These are phyloP conservation scores for Menura novaehollandiae DNA, from an alignment of 2,113 vertebrate genomes.

Conservation along the genomic window DNA sequence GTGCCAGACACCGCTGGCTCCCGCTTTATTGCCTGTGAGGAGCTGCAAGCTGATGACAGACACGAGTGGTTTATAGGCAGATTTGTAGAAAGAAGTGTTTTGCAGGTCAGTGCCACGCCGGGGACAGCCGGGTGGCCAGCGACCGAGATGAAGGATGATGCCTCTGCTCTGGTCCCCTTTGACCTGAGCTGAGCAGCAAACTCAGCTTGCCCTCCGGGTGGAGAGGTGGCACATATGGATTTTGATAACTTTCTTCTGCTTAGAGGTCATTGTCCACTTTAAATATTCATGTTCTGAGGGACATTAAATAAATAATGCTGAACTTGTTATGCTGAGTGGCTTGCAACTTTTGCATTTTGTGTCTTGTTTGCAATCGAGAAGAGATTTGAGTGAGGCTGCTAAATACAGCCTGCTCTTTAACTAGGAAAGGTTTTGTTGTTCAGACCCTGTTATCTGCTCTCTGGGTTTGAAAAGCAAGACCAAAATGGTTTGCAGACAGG, in stretches of 20 bases:
- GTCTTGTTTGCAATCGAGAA: background rate
- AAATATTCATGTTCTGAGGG: conserved; percentile 49
- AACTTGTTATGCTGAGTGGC: background rate
- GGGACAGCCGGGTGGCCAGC: background rate
- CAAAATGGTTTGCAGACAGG: background rate
- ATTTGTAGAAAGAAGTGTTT: fast-evolving
- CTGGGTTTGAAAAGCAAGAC: background rate
- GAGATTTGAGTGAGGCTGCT: background rate
- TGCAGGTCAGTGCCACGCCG: fast-evolving
- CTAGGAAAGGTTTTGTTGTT: background rate
- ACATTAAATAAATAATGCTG: conserved; percentile 45
- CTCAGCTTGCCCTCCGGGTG: conserved; percentile 16
- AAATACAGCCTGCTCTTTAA: background rate
- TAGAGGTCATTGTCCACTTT: conserved; percentile 14
- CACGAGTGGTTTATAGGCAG: background rate
- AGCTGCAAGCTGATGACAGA: background rate
- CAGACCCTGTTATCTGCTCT: background rate
- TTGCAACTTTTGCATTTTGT: conserved; percentile 15
- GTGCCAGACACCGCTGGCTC: background rate
- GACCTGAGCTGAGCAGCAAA: background rate
- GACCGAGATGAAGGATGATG: background rate
- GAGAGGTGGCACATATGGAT: conserved; percentile 24
- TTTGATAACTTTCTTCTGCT: conserved; percentile 38
- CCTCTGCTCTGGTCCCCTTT: background rate
- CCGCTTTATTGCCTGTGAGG: background rate